Conservation (phyloP, 2,113 vertebrate genomes). For the Suncus etruscus region DNA sequence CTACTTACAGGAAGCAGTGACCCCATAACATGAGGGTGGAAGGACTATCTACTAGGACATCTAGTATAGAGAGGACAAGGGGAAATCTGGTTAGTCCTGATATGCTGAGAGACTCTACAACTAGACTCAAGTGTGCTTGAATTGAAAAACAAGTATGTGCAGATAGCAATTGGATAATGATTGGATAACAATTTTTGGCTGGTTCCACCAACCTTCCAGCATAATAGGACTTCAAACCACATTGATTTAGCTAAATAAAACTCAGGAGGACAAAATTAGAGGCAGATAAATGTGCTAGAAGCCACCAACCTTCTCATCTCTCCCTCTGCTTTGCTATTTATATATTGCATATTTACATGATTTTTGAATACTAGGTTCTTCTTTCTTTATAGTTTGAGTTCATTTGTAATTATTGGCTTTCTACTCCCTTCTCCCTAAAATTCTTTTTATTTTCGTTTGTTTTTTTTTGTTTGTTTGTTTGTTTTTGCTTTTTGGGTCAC, state of each 20-base stretch:
- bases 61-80: too few species aligned
- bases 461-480: too few species aligned
- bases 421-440: too few species aligned
- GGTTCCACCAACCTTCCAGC: not conserved
- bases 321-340: not conserved
- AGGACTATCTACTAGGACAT: too few species aligned
- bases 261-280: not conserved
- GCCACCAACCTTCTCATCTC: not conserved
- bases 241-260: not conserved
- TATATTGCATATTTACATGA: not conserved
- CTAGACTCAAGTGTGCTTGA: slow-evolving; percentile 1
- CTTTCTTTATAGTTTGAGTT: not conserved
- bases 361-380: not conserved
- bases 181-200: not conserved
- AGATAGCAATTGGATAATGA: too few species aligned
- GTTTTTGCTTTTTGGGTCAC: too few species aligned
- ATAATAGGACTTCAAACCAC: not conserved
- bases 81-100: not conserved
- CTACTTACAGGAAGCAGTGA: not conserved
- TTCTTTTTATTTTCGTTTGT: too few species aligned
- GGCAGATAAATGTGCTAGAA: not conserved
- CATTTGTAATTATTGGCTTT: not conserved
- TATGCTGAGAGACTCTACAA: not conserved
- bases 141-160: not conserved
- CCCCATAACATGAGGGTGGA: not conserved